phyloP scores from a whole-genome alignment of 2,113 vertebrate species.

The Calidris pugnax region DNA sequence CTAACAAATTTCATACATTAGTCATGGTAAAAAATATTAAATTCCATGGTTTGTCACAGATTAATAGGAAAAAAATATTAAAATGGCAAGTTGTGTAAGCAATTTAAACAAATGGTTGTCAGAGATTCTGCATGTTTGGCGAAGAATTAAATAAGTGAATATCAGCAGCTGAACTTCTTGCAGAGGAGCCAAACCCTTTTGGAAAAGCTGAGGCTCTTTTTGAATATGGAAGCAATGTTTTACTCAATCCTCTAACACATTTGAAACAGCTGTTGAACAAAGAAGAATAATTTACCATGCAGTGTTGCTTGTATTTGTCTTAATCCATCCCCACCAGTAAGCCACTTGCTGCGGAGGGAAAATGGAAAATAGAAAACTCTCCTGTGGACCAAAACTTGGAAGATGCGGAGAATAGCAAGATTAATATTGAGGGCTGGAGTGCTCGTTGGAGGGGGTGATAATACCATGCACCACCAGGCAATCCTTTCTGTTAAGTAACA shows the following conservation, averaged over 20 bases:
- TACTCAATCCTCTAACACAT: slow-evolving; percentile 6
- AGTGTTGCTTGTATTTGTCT: neutral
- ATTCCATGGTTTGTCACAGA: slow-evolving; percentile 69
- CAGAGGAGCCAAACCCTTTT: slow-evolving; percentile 32
- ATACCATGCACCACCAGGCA: rapidly evolving
- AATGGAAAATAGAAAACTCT: neutral
- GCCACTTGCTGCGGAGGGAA: rapidly evolving
- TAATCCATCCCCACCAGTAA: slow-evolving; percentile 42
- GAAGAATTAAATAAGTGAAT: slow-evolving; percentile 43
- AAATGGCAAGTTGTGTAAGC: slow-evolving; percentile 37
- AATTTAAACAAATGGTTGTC: slow-evolving; percentile 62
- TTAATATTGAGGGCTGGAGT: neutral
- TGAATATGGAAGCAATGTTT: neutral
- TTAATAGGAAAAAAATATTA: slow-evolving; percentile 65
- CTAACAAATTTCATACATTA: slow-evolving; percentile 71
- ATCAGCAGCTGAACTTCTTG: slow-evolving; percentile 59
- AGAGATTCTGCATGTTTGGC: slow-evolving; percentile 56
- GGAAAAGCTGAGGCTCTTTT: slow-evolving; percentile 24
- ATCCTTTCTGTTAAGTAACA: neutral
- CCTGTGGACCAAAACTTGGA: slow-evolving; percentile 2
- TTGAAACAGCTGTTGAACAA: slow-evolving; percentile 42
- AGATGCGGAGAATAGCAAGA: neutral
- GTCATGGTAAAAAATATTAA: slow-evolving; percentile 69
- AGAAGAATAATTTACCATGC: slow-evolving; percentile 5
- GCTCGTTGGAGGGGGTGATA: neutral